A percentile compares a stretch with the other conserved stretches of the same genome.
Conservation (phyloP, 1,140 invertebrate genomes). For the Stenopsyche tienmushanensis region DNA sequence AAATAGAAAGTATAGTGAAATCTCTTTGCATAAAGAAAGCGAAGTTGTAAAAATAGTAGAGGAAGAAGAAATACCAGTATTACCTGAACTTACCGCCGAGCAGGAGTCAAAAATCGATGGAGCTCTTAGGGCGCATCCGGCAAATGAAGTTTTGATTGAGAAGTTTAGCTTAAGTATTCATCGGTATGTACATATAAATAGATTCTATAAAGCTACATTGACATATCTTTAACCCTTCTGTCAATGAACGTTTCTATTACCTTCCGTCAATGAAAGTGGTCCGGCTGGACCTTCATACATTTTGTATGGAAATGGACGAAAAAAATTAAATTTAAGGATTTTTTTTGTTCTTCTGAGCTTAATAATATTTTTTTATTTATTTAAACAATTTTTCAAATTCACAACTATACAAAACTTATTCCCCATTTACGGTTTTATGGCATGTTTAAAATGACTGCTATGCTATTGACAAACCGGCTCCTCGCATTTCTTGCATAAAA, state of each 20-base stretch:
- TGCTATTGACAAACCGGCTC: too few species aligned
- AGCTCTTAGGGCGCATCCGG: slow-evolving; percentile 53
- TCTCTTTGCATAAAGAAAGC: slow-evolving; percentile 46
- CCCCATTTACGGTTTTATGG: too few species aligned
- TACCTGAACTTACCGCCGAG: slow-evolving; percentile 55
- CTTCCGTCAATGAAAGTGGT: too few species aligned
- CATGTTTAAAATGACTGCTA: not conserved
- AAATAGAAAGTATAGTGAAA: slow-evolving; percentile 50
- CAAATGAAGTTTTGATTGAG: slow-evolving; percentile 55
- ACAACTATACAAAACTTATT: too few species aligned
- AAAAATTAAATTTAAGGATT: too few species aligned
- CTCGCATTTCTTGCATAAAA: too few species aligned
- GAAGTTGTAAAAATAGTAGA: slow-evolving; percentile 48
- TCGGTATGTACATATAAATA: slow-evolving; percentile 45
- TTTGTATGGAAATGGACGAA: too few species aligned
- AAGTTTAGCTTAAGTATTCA: slow-evolving; percentile 65
- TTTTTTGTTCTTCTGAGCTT: too few species aligned
- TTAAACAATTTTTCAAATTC: slow-evolving; percentile 11
- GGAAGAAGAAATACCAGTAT: slow-evolving; percentile 50
- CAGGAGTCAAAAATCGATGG: slow-evolving; percentile 54
- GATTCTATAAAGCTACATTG: not conserved
- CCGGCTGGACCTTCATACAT: too few species aligned
- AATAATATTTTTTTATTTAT: slow-evolving; percentile 5
- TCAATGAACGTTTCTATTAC: too few species aligned
- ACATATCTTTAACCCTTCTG: too few species aligned